phyloP scores from a whole-genome alignment of 1,140 invertebrate genomes.

The Dendroctonus valens region DNA sequence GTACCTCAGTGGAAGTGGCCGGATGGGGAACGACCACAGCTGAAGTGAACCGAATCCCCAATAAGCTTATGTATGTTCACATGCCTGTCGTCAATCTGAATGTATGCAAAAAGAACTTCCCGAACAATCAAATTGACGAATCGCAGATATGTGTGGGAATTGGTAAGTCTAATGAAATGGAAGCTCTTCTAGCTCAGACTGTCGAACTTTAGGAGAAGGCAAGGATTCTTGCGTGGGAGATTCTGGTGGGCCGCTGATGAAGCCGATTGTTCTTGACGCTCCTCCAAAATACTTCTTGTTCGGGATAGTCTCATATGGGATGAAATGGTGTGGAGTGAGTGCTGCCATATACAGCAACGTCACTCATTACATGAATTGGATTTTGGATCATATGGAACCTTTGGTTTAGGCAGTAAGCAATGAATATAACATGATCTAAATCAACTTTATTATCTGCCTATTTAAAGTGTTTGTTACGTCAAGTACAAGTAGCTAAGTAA shows the following conservation, averaged over 20 bases:
- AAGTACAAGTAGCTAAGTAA: too few relatives aligned
- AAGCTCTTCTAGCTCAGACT: constrained; percentile 51
- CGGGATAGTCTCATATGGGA: constrained; percentile 69
- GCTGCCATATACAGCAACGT: constrained; percentile 59
- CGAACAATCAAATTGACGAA: constrained; percentile 4
- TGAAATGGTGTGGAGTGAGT: constrained; percentile 56
- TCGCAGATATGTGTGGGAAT: constrained; percentile 18
- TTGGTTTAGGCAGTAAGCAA: constrained; percentile 1
- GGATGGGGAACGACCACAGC: constrained; percentile 32
- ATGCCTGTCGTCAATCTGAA: constrained; percentile 26
- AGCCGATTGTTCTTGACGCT: constrained; percentile 48
- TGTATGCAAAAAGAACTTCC: constrained; percentile 21
- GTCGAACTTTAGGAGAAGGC: constrained; percentile 47
- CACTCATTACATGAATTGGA: constrained; percentile 55
- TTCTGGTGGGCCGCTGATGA: constrained; percentile 71
- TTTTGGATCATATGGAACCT: constrained; percentile 49
- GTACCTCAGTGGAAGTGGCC: constrained; percentile 18
- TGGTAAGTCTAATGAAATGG: constrained; percentile 37
- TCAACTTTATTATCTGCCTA: too few relatives aligned
- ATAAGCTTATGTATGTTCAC: constrained; percentile 32
- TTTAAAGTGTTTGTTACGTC: too few relatives aligned
- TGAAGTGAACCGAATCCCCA: not conserved
- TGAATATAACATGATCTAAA: too few relatives aligned
- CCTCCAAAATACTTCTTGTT: constrained; percentile 56
- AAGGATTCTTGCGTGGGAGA: constrained; percentile 65